phyloP scores from a whole-genome alignment of 2,113 vertebrate species.

The Podarcis raffonei region DNA sequence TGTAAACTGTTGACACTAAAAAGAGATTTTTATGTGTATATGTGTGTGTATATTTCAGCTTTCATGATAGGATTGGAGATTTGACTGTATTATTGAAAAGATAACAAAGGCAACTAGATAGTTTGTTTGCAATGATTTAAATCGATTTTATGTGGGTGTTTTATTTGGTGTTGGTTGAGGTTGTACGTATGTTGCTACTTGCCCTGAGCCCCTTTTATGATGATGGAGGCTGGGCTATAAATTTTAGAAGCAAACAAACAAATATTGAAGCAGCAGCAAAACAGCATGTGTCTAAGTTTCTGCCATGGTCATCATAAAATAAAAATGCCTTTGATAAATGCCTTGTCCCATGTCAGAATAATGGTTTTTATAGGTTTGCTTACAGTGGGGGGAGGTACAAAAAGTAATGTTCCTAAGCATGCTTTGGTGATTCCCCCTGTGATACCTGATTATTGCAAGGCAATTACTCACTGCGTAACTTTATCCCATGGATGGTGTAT shows the following conservation, averaged over 20 bases:
- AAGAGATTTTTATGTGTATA: background rate
- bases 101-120: background rate
- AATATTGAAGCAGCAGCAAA: background rate
- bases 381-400: background rate
- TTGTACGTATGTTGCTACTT: no score
- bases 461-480: background rate
- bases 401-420: background rate
- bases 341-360: background rate
- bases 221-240: no score
- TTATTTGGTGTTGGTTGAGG: no score
- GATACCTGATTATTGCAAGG: background rate
- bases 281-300: conserved; percentile 4
- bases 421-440: background rate
- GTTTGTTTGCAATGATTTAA: no score
- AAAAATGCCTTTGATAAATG: background rate
- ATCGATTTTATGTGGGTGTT: no score
- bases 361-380: background rate
- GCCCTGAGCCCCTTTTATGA: no score
- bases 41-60: no score
- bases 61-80: conserved; percentile 30
- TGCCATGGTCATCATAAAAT: background rate
- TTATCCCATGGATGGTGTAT: background rate
- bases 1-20: background rate
- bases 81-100: conserved; percentile 26
- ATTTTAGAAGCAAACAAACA: no score